Base-by-base conservation (phyloP, 2,113 vertebrate species). In the Pipa parva region DNA sequence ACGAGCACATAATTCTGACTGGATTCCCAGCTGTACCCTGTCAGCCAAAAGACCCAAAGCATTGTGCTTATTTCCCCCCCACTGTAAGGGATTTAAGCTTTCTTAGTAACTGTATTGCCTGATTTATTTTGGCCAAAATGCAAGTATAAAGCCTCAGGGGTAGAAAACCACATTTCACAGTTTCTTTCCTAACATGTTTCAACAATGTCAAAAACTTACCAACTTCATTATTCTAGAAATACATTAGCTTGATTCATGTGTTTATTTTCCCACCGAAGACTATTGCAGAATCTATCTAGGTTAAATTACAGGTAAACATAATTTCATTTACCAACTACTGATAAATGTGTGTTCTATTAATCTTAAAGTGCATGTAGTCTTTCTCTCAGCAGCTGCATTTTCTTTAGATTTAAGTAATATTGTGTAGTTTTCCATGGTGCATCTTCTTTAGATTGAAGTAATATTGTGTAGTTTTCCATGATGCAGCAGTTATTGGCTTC, bases 1-100 rank as follows among this genome's bases (percentile, higher is more conserved):
- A 70, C 11, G 69, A 76, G 59, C 2, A 36, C 48, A 24, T 60
- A 69, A 70, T 24, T 69, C 74, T 55, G 37, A 58, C 59, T 78
- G 65, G 77, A 79, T 88, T 85, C 81, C 90, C 85, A 85, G 87
- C 80, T 91, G 87, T 81, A 83, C 92, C 91, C 85, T 89, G 81
- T 84, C 87, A 91, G 93, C 89, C 92, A 76, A 48, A 82, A 84
- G 83, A 79, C 81, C 83, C 27, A 78, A 68, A 71, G 58, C 55
- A 87, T 83, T 80, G 78, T 79, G 77, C 76, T 81, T 83, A 78
- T 81, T 75, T 76, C 73, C 71, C 49, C 75, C 25, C 18, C 75
- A 50, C 62, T 69, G 73, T 12, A 67, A 78, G 69, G 63, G 52
- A 69, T 73, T 63, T 24, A 78, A 26, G 75, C 48, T 81, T 80